Base-by-base conservation (phyloP, 2,113 vertebrate genomes). In the Meles meles region DNA sequence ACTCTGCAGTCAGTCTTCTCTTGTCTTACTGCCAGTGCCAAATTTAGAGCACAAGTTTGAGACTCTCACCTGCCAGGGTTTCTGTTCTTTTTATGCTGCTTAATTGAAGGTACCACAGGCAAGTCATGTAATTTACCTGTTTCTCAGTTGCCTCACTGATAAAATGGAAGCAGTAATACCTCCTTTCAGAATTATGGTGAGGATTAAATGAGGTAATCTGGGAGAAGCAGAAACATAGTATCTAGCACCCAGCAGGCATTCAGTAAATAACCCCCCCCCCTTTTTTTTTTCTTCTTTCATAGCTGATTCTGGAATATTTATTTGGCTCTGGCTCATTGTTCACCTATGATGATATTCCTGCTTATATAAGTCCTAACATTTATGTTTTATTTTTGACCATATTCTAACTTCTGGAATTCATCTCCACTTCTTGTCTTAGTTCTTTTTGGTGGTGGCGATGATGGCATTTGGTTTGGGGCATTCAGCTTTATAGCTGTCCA, bases 81-180 rank as follows among this genome's bases (percentile, higher is more conserved):
- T 88, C 27, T 61, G 47, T 59, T 88, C 34, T 81, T 6, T 44
- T 94, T 93, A n/a, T 59, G 15, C 9, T 29, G 76, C 44, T 90
- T 90, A 87, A 29, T 39, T 61, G 42, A 44, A 23, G 15, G 86
- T 39, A 55, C 34, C 6, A 37, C 49, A 69, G 13, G 13, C 10
- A 86, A 49, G 25, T 86, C 44, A 63, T 15, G 3, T 61, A 79
- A 89, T 20, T 71, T n/a, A 74, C 67, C 6, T 42, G 17, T 81
- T 13, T 3, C 37, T 44, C 20, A 29, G 10, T 89, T 84, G 96
- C 34, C 47, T 69, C n/a, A 27, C 4, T 67, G n/a, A 65, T 76
- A 49, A 77, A 23, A 79, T 20, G 9, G 34, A 93, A 87, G 63
- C 13, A 67, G 21, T 49, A 23, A 63, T 82, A 59, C 15, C 3